Base-by-base conservation (phyloP, 2,888 invertebrate genomes). In the Ditylenchus weischeri region DNA sequence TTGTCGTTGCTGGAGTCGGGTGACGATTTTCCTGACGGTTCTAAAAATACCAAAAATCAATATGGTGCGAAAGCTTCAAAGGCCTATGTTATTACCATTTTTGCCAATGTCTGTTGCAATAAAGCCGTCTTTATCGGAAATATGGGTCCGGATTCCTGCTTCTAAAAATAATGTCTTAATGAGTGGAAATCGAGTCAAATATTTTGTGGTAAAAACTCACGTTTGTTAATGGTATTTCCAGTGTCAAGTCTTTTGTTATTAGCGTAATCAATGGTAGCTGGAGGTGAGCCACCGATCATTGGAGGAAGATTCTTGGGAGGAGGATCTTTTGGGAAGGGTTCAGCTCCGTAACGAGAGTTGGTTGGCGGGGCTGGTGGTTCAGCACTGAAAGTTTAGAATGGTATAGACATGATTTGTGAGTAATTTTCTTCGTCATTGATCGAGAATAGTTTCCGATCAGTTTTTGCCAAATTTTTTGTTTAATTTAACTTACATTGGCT, bases 221-320 rank as follows among this genome's bases (percentile, higher is more conserved):
- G 15, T 54, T 54, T 54, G 54, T 54, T 54, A 2, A 13, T 43
- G 43, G 13, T 43, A 43, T 43, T 43, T 29, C 29, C 29, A 4
- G 29, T 2, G 1, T 54, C 63, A 49, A 61, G 47, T 61, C 75
- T 65, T 29, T 61, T 48, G 43, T 79, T 78, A 49, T 74, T 75
- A 23, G 68, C 69, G 58, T 80, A 80, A 69, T 80, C 76, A 65
- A 80, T 73, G 5, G 69, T 72, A 57, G 75, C 73, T 29, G 70
- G 73, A 35, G 79, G 79, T 15, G 78, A 78, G 8, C 75, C 68
- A 10, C 69, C 80, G 21, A 80, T 74, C 59, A 78, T 70, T 43
- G 79, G 79, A 47, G 75, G 72, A 7, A 71, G 36, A 43, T 67
- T 64, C 19, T 70, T 50, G 29, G 64, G 59, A n/a, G 36, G 61